These are phyloP conservation scores for Entomobrya proxima DNA, from an alignment of 2,888 invertebrate species.

Conservation along the genomic window DNA sequence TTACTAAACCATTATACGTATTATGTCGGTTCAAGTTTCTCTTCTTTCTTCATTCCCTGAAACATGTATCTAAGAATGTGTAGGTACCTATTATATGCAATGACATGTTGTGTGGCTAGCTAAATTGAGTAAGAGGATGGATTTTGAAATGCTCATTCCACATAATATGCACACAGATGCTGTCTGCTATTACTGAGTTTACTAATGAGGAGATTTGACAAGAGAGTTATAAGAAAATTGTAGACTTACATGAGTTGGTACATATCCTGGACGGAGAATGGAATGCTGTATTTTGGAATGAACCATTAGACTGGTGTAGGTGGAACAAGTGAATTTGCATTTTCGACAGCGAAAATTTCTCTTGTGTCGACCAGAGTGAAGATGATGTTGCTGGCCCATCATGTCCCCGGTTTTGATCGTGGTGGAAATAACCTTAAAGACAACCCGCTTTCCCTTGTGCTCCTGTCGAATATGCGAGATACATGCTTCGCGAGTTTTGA, in stretches of 20 bases:
- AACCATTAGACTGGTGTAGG: conserved; percentile 73
- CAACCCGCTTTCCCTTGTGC: conserved; percentile 62
- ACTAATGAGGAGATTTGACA: neutral
- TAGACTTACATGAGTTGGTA: conserved; percentile 53
- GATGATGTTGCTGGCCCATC: conserved; percentile 15
- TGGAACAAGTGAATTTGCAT: conserved; percentile 72
- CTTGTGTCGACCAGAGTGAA: neutral
- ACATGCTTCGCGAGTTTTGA: conserved; percentile 68
- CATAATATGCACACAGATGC: no score
- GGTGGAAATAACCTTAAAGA: conserved; percentile 61
- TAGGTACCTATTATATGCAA: no score
- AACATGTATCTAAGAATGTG: no score
- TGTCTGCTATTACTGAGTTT: no score
- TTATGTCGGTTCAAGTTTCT: neutral
- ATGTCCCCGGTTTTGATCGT: neutral
- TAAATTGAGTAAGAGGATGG: no score
- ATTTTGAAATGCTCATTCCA: no score
- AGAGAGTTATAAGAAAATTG: neutral
- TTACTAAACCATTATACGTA: neutral
- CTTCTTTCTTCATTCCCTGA: neutral
- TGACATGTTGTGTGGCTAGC: no score
- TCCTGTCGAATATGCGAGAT: conserved; percentile 70
- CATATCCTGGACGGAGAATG: conserved; percentile 60
- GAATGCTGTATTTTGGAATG: conserved; percentile 74
- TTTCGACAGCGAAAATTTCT: conserved; percentile 73